Conservation (phyloP, 2,113 vertebrate genomes). For the Callaeas wilsoni region DNA sequence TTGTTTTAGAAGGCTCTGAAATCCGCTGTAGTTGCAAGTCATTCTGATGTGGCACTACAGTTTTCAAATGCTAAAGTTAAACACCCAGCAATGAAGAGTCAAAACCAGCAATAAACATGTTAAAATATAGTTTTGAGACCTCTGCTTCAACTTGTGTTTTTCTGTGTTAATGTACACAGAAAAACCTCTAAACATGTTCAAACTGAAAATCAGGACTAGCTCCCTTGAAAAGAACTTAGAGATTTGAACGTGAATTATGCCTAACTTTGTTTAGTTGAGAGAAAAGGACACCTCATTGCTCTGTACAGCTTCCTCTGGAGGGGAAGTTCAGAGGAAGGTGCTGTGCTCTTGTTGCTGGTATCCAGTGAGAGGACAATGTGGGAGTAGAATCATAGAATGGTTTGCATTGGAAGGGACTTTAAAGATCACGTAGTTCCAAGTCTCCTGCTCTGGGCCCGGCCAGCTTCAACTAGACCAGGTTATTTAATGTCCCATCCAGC, state of each 20-base stretch:
- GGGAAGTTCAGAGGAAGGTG: rapidly evolving
- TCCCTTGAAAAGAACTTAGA: background rate
- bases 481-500: background rate
- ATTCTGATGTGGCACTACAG: too few relatives aligned
- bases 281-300: background rate
- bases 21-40: too few relatives aligned
- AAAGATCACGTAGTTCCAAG: background rate
- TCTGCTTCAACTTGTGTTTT: background rate
- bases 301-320: background rate
- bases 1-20: too few relatives aligned
- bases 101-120: background rate
- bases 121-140: background rate
- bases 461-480: background rate
- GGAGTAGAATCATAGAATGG: background rate
- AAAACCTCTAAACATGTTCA: background rate
- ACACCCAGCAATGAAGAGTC: background rate
- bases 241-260: background rate
- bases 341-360: background rate
- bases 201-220: background rate
- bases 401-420: background rate
- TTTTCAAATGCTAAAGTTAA: conserved; percentile 69
- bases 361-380: background rate
- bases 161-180: background rate
- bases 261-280: background rate
- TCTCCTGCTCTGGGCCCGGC: background rate